phyloP scores from a whole-genome alignment of 2,888 invertebrate species.

The Leucozona laternaria region DNA sequence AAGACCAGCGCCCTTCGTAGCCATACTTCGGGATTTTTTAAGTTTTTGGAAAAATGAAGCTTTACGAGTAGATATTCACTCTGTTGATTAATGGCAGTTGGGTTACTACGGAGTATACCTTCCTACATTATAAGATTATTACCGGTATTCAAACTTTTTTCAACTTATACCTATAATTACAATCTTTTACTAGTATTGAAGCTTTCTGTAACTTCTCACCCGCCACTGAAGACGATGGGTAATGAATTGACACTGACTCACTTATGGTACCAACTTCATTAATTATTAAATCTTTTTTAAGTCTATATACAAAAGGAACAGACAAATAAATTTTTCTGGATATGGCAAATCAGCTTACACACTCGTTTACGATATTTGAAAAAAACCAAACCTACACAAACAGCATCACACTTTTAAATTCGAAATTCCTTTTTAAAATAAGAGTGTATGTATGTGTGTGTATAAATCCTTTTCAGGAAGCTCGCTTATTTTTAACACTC shows the following conservation, averaged over 20 bases:
- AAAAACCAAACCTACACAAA: not conserved
- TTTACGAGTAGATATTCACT: no score
- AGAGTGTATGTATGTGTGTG: constrained; percentile 51
- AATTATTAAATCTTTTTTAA: constrained; percentile 8
- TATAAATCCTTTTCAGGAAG: constrained; percentile 57
- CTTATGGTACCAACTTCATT: not conserved
- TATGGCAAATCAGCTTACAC: constrained; percentile 32
- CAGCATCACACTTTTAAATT: constrained; percentile 26
- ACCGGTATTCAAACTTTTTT: no score
- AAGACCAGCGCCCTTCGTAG: no score
- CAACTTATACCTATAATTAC: no score
- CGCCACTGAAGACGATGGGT: no score
- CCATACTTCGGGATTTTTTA: no score
- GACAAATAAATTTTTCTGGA: constrained; percentile 7
- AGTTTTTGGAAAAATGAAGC: no score
- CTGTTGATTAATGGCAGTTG: no score
- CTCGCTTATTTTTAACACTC: constrained; percentile 34
- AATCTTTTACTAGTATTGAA: no score
- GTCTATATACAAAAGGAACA: not conserved
- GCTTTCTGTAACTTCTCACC: no score
- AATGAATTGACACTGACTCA: not conserved
- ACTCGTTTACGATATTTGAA: not conserved
- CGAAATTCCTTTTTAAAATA: constrained; percentile 30
- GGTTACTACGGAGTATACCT: no score
- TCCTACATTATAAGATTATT: no score